These are phyloP conservation scores for Escarpia spicata DNA, from an alignment of 2,888 invertebrate species.

Conservation along the genomic window DNA sequence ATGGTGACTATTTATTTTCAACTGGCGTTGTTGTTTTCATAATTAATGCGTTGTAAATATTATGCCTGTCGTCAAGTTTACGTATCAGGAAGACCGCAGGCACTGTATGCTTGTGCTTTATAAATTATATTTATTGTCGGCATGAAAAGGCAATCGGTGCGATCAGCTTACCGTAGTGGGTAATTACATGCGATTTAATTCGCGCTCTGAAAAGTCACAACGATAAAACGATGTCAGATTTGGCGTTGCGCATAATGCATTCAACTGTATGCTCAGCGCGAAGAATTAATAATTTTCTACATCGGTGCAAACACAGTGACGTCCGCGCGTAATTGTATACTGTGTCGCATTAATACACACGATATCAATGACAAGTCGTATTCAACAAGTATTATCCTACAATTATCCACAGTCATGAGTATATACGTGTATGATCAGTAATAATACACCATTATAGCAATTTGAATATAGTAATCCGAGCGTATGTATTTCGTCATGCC, in stretches of 20 bases:
- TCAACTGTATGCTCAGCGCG: not conserved
- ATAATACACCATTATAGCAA: not conserved
- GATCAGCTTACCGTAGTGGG: not conserved
- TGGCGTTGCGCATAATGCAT: not conserved
- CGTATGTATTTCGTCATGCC: not conserved
- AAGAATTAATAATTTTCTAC: not conserved
- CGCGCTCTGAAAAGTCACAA: not conserved
- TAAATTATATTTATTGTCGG: not conserved
- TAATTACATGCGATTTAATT: not conserved
- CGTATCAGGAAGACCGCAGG: not conserved
- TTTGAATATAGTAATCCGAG: not conserved
- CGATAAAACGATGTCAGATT: not conserved
- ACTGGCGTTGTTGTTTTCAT: not conserved
- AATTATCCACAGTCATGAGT: not conserved
- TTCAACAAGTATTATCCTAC: not conserved
- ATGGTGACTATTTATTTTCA: not conserved
- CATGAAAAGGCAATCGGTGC: not conserved
- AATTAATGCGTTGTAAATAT: slow-evolving; percentile 3
- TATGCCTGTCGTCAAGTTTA: not conserved
- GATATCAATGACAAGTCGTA: not conserved
- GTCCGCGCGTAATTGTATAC: not conserved
- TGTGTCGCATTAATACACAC: not conserved
- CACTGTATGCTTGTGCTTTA: not conserved
- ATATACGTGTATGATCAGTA: not conserved
- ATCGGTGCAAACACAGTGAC: not conserved